Evolutionary conservation across 2,113 vertebrate species (phyloP), one percentile per base, ranked within the genome.

Genomic region (Sigmodon hispidus): DNA sequence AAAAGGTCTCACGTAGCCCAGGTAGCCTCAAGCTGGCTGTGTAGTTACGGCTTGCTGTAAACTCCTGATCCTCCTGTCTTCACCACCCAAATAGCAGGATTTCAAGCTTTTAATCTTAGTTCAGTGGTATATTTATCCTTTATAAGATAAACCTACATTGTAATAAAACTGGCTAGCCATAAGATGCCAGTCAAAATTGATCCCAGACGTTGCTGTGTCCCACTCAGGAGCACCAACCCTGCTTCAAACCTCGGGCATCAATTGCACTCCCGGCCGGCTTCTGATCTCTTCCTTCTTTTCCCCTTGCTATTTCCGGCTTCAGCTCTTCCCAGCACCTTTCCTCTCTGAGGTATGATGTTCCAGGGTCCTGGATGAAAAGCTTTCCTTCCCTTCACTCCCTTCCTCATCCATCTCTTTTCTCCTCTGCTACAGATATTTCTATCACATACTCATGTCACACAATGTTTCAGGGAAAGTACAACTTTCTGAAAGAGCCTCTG

Each of bases 261-360:
- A 40, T 17, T 1, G 0, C 7, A 48, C 29, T 19, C 61, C n/a
- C n/a, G n/a, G n/a, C n/a, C 1, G 0, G 67, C n/a, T 59, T 90
- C 61, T 57, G 10, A 72, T 19, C 52, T 34, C 73, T 57, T 31
- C 40, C 24, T 24, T 52, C 22, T 52, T 48, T 29, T 45, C 87
- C 19, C 31, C 77, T n/a, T 55, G 50, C 77, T 80, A 10, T 40
- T 55, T 57, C 83, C 19, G 15, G 59, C 48, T 65, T 40, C 36
- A 55, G 34, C 40, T 86, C 69, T 81, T 80, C 26, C 55, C 40
- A 50, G 67, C 12, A 26, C 80, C 43, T 77, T 40, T 69, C 79
- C 48, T 12, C 75, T 21, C 22, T 34, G 16, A 43, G 6, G 2
- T 75, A n/a, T 70, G 16, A 55, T 77, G 86, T 55, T 55, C 24